Conservation (phyloP, 2,797 vertebrate genomes). For the Lateolabrax maculatus region DNA sequence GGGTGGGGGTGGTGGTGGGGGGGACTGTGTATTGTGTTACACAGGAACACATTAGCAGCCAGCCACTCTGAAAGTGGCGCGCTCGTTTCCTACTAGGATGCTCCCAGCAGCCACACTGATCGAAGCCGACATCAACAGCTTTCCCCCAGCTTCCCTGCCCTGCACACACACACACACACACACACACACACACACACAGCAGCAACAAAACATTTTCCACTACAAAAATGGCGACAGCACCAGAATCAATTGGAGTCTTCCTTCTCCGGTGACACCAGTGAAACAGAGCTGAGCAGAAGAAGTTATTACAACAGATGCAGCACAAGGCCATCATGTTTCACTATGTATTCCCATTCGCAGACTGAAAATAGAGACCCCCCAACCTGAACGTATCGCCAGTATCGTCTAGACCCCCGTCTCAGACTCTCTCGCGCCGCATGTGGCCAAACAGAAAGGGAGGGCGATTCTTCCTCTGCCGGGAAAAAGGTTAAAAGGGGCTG, state of each 20-base stretch:
- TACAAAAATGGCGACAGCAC: constrained; percentile 41
- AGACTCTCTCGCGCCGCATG: constrained; percentile 35
- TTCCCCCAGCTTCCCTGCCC: constrained; percentile 28
- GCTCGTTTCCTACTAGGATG: constrained; percentile 65
- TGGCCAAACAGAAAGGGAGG: constrained; percentile 45
- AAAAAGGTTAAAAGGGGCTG: constrained; percentile 83
- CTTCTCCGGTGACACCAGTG: constrained; percentile 47
- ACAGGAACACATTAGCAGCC: constrained; percentile 75
- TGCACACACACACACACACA: constrained; percentile 17
- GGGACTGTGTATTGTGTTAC: constrained; percentile 70
- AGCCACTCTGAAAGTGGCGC: constrained; percentile 58
- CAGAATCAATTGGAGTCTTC: constrained; percentile 57
- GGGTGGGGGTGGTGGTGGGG: constrained; percentile 28
- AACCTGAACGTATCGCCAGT: constrained; percentile 29
- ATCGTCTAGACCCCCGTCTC: constrained; percentile 44
- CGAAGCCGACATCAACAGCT: constrained; percentile 64
- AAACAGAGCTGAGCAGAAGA: constrained; percentile 38
- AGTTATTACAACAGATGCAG: constrained; percentile 33
- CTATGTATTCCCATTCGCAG: constrained; percentile 36
- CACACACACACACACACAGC: constrained; percentile 18
- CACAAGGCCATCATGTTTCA: constrained; percentile 42
- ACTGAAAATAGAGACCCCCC: constrained; percentile 54
- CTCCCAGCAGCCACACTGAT: constrained; percentile 64
- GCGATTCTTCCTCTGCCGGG: constrained; percentile 66
- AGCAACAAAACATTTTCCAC: constrained; percentile 38